These are phyloP conservation scores for Misgurnus mizolepis DNA, from an alignment of 2,113 vertebrate species.

Conservation along the genomic window DNA sequence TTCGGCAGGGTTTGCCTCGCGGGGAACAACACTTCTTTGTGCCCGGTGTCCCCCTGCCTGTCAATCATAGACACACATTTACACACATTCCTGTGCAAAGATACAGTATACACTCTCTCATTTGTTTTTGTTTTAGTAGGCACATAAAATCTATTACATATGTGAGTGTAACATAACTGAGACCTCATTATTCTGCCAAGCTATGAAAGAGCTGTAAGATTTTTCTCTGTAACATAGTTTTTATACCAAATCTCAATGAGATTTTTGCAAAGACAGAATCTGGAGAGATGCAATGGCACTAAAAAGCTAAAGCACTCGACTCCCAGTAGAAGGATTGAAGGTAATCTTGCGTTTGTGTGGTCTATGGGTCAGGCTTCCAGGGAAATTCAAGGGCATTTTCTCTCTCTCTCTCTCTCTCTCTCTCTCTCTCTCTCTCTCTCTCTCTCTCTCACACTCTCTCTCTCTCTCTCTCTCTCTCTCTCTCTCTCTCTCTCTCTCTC, in stretches of 20 bases:
- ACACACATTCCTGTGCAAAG: neutral
- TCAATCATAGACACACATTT: slow-evolving; percentile 57
- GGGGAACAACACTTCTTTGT: slow-evolving; percentile 63
- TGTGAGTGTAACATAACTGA: neutral
- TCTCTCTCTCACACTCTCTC: no score
- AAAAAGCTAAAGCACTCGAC: slow-evolving; percentile 31
- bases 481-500: no score
- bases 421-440: no score
- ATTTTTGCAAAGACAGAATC: slow-evolving; percentile 26
- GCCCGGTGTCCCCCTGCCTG: slow-evolving; percentile 63
- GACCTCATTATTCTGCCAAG: neutral
- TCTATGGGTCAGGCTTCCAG: slow-evolving; percentile 55
- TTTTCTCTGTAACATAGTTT: no score
- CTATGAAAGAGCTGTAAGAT: neutral
- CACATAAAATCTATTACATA: no score
- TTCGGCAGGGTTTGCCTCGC: slow-evolving; percentile 56
- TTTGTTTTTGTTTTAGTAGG: no score
- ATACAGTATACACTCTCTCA: neutral
- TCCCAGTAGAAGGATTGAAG: slow-evolving; percentile 44
- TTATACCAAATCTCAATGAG: slow-evolving; percentile 18
- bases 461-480: no score
- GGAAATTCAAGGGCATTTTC: slow-evolving; percentile 68
- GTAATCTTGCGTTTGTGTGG: slow-evolving; percentile 62
- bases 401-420: neutral
- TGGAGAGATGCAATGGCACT: slow-evolving; percentile 8